Percentiles rank a stretch among this genome's conserved stretches.
phyloP scores from a whole-genome alignment of 2,888 invertebrate species.

The Ochlodes sylvanus region DNA sequence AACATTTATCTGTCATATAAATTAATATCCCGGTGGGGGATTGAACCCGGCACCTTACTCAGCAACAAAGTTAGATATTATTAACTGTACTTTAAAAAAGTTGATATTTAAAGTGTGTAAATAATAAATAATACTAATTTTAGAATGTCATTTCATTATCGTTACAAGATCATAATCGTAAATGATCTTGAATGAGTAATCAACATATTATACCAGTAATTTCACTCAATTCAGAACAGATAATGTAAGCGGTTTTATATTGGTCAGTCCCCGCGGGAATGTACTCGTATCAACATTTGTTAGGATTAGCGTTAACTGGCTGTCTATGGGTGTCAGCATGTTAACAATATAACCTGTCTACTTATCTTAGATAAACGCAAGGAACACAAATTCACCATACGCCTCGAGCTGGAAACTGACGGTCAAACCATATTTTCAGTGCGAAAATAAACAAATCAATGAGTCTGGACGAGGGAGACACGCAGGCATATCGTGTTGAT shows the following conservation, averaged over 20 bases:
- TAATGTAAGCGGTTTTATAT: slow-evolving; percentile 1
- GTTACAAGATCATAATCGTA: not conserved
- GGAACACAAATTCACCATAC: slow-evolving; percentile 52
- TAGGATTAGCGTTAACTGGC: slow-evolving; percentile 53
- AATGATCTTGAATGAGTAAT: slow-evolving; percentile 1
- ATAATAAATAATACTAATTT: not conserved
- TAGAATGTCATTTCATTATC: not conserved
- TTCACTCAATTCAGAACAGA: not conserved
- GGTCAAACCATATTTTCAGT: slow-evolving; percentile 67
- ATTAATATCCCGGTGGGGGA: not conserved
- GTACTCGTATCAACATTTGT: slow-evolving; percentile 44
- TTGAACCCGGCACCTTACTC: not conserved
- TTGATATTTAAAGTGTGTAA: not conserved
- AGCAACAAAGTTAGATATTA: not conserved
- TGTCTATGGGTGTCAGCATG: slow-evolving; percentile 54
- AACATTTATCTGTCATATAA: not conserved
- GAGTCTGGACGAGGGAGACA: slow-evolving; percentile 66
- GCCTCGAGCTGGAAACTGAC: slow-evolving; percentile 53
- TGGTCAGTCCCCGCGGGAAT: slow-evolving; percentile 35
- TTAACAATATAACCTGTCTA: slow-evolving; percentile 60
- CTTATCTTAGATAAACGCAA: slow-evolving; percentile 59
- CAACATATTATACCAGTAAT: not conserved
- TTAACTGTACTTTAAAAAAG: not conserved
- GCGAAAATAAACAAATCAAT: slow-evolving; percentile 77
- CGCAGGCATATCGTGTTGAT: slow-evolving; percentile 78